Evolutionary conservation across 2,797 vertebrate genomes (phyloP), one percentile per base, ranked within the genome.

Genomic region (Melanotaenia pygmaea): DNA sequence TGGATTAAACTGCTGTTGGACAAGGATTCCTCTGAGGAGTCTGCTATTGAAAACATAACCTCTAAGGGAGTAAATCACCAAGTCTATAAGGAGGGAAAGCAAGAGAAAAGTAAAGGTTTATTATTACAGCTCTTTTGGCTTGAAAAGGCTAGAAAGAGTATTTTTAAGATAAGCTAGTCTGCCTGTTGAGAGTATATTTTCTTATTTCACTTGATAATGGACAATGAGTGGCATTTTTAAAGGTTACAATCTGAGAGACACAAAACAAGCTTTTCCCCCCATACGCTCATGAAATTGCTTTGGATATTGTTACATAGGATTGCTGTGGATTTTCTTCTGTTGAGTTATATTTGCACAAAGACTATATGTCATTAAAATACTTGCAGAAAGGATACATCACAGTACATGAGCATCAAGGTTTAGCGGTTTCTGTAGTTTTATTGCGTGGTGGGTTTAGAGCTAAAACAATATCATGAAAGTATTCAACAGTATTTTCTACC

Each of bases 281-380:
- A 35, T 28, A 59, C 73, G 69, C 81, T 78, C 70, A 67, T 76
- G 32, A 58, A 70, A 68, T 56, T 38, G 64, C 75, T 86, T 63
- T 60, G 72, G 79, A 87, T 79, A 73, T 81, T 75, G 76, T 84
- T 65, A 77, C 79, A 59, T 79, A 81, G 78, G 88, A 84, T 84
- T 92, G 88, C 86, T 74, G 92, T 92, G 90, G 88, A 83, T 88
- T 72, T 72, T 85, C 79, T 81, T 84, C 65, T 85, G 22, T 84
- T 86, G 57, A 80, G 59, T 83, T 86, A 77, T 53, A 75, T 92
- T 91, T 92, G 88, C 91, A 91, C 88, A 91, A 86, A 59, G 74
- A 79, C 65, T 57, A 34, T 40, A 67, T 76, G 72, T 82, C 76
- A 83, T 70, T 74, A 73, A 64, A 26, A 82, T 26, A 76, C 80